Evolutionary conservation across 2,113 vertebrate genomes (phyloP).

Genomic region (Neoarius graeffei): DNA sequence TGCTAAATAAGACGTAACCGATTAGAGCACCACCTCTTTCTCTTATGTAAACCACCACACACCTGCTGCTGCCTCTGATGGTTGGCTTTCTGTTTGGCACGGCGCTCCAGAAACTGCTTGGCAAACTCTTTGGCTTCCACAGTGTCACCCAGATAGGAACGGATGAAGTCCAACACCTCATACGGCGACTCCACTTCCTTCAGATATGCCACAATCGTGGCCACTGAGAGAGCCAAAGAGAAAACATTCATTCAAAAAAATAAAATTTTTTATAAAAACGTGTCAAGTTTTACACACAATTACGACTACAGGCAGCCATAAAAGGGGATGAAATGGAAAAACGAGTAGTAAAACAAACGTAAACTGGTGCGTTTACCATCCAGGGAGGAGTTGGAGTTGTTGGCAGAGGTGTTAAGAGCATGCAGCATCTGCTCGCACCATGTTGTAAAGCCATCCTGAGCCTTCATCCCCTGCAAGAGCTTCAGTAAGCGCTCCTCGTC

Average conservation of each 20-base stretch:
- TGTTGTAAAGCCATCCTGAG: constrained; percentile 90
- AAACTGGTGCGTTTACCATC: constrained; percentile 64
- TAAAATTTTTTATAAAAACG: background rate
- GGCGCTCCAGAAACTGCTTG: constrained; percentile 92
- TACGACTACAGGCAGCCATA: too few species aligned
- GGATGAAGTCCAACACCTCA: constrained; percentile 88
- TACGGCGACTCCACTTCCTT: constrained; percentile 92
- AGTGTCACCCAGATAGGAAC: constrained; percentile 89
- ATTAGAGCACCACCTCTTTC: background rate
- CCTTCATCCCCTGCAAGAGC: constrained; percentile 86
- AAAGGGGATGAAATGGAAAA: background rate
- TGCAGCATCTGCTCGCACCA: constrained; percentile 95
- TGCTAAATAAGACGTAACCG: background rate
- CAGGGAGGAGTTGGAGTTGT: constrained; percentile 74
- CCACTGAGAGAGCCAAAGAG: constrained; percentile 65
- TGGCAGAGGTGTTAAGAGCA: constrained; percentile 83
- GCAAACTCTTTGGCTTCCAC: constrained; percentile 96
- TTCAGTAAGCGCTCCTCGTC: constrained; percentile 90
- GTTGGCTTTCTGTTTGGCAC: constrained; percentile 95
- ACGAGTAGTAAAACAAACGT: background rate
- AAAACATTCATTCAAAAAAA: background rate
- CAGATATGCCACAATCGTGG: constrained; percentile 86
- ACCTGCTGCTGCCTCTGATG: constrained; percentile 84
- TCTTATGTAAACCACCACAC: background rate
- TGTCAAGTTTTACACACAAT: too few species aligned